Evolutionary conservation across 64 coral and sea anemone genomes (phyloP), one percentile per base, ranked within the genome.

Genomic region (Pocillopora verrucosa): DNA sequence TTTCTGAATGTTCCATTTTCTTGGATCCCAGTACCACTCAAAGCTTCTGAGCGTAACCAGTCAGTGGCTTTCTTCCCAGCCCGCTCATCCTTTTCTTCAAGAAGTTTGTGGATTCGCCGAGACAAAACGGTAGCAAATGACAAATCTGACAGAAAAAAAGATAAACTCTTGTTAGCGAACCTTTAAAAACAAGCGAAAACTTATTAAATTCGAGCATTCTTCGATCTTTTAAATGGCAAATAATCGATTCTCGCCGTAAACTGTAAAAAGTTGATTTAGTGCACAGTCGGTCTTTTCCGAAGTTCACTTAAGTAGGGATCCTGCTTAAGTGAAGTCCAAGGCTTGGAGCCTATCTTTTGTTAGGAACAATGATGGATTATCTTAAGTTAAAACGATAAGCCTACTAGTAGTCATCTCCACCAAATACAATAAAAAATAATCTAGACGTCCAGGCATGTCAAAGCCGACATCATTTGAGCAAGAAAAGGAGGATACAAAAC

Each of bases 1-100:
- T 93, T 93, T 60, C 95, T 93, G 76, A 80, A 91, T 14, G 94
- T 96, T 56, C 94, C 94, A 78, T 76, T 96, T 59, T 96, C 94
- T 62, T 93, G 94, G 16, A 96, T 76, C 13, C 82, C 90, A 19
- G 87, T 86, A 60, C 81, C 81, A 36, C 74, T 84, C 25, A 98
- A 72, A 34, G 95, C 92, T 61, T 98, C 92, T 11, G 79, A 79
- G 58, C 84, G 89, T 62, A 93, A 37, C 95, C 95, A 98, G 16
- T 91, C 80, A 35, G 5, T 60, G 2, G 76, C 88, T 13, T 83
- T 79, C 14, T 30, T 51, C 65, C 80, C 88, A 30, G 92, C 88
- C 34, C 80, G 72, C 4, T 91, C 83, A 75, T 96, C 94, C 26
- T 88, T 92, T 81, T 96, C 81, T 75, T 90, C 76, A 22, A 96